These are phyloP conservation scores for Platyrinchus mystaceus DNA, from an alignment of 2,797 vertebrate genomes.

Conservation along the genomic window DNA sequence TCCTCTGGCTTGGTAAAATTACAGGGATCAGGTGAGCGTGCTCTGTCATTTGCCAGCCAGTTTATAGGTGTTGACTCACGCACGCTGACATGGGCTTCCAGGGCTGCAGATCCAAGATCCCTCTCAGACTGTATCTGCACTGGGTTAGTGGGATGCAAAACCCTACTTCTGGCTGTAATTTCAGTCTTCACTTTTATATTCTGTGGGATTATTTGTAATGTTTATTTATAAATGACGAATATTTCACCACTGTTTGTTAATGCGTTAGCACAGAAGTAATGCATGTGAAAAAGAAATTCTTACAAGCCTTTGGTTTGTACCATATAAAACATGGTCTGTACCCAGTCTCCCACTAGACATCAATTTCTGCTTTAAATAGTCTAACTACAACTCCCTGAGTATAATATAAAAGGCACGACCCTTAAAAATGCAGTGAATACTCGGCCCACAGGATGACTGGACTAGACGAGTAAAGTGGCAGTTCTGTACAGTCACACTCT, in stretches of 20 bases:
- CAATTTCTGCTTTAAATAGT: slow-evolving; percentile 23
- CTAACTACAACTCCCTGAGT: neutral
- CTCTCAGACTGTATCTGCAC: neutral
- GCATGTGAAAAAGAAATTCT: neutral
- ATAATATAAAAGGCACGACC: neutral
- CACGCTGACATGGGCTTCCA: neutral
- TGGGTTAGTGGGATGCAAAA: neutral
- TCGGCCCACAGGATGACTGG: neutral
- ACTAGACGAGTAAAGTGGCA: neutral
- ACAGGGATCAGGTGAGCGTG: neutral
- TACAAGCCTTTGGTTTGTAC: neutral
- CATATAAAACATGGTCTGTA: neutral
- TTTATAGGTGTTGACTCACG: neutral
- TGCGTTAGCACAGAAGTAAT: neutral
- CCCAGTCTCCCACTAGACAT: neutral
- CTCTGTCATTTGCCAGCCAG: neutral
- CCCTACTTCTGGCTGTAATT: neutral
- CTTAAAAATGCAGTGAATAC: neutral
- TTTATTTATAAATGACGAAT: slow-evolving; percentile 27
- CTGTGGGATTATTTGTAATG: neutral
- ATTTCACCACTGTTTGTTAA: slow-evolving; percentile 8
- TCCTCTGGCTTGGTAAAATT: neutral
- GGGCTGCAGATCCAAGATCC: neutral
- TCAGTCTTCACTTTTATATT: neutral
- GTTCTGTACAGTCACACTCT: neutral